A percentile compares a stretch with the other conserved stretches of the same genome.
Evolutionary conservation across 1,140 invertebrate genomes (phyloP).

Genomic region (Parasteatoda tepidariorum): DNA sequence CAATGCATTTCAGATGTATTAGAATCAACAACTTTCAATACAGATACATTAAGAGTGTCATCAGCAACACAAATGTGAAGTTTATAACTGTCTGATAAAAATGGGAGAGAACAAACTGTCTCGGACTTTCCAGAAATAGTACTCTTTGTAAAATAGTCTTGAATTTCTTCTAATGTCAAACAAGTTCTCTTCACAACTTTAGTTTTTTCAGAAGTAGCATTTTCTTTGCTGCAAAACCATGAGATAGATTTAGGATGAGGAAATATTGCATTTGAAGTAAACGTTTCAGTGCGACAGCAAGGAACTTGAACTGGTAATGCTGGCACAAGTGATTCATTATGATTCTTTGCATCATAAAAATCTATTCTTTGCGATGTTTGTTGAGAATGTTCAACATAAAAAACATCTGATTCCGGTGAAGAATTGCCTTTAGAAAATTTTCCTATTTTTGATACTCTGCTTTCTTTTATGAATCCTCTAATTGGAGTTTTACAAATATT

Average conservation of each 20-base stretch:
- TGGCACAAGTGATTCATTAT: not conserved
- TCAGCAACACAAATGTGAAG: constrained; percentile 31
- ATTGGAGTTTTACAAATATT: not conserved
- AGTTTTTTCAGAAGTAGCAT: constrained; percentile 17
- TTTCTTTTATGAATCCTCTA: not conserved
- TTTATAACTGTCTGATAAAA: constrained; percentile 15
- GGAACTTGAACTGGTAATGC: not conserved
- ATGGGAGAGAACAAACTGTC: constrained; percentile 39
- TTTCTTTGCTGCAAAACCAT: not conserved
- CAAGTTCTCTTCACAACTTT: constrained; percentile 49
- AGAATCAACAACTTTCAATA: constrained; percentile 22
- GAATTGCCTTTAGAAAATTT: not conserved
- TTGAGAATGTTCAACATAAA: constrained; percentile 34
- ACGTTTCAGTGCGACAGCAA: not conserved
- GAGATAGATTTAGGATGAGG: not conserved
- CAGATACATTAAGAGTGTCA: constrained; percentile 44
- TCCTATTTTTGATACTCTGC: not conserved
- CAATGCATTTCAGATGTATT: not conserved
- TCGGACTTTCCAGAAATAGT: not conserved
- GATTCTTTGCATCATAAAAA: not conserved
- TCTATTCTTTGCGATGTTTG: constrained; percentile 46
- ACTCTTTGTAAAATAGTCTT: constrained; percentile 23
- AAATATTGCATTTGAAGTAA: not conserved
- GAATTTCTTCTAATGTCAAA: constrained; percentile 40
- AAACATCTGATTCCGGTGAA: constrained; percentile 3